phyloP scores from a whole-genome alignment of 2,797 vertebrate species.

The Busarellus nigricollis region DNA sequence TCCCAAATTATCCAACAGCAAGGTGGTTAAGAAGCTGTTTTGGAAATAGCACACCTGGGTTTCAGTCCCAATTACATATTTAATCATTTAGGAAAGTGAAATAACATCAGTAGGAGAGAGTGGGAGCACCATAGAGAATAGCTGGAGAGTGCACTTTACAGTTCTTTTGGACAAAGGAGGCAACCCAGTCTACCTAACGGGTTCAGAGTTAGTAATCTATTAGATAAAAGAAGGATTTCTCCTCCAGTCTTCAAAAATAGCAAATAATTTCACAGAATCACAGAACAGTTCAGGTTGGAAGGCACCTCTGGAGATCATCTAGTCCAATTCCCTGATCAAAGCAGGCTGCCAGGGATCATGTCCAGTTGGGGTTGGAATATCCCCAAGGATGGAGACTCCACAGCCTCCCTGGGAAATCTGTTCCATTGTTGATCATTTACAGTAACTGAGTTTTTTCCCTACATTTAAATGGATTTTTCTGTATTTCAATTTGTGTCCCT shows the following conservation, averaged over 20 bases:
- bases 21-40: neutral
- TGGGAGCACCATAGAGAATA: neutral
- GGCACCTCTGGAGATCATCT: neutral
- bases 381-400: neutral
- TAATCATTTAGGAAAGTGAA: neutral
- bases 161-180: neutral
- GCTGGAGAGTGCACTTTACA: neutral
- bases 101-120: neutral
- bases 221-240: neutral
- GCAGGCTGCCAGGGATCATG: neutral
- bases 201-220: neutral
- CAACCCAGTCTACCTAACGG: neutral
- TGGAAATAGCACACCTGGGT: neutral
- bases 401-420: neutral
- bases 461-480: neutral
- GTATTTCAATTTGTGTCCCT: neutral
- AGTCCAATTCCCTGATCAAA: neutral
- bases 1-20: neutral
- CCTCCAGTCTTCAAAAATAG: neutral
- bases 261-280: neutral
- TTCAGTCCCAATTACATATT: neutral
- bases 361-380: neutral
- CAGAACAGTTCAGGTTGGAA: neutral
- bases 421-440: neutral
- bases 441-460: neutral